Conservation (phyloP, 2,113 vertebrate species). For the Eulacestoma nigropectus region DNA sequence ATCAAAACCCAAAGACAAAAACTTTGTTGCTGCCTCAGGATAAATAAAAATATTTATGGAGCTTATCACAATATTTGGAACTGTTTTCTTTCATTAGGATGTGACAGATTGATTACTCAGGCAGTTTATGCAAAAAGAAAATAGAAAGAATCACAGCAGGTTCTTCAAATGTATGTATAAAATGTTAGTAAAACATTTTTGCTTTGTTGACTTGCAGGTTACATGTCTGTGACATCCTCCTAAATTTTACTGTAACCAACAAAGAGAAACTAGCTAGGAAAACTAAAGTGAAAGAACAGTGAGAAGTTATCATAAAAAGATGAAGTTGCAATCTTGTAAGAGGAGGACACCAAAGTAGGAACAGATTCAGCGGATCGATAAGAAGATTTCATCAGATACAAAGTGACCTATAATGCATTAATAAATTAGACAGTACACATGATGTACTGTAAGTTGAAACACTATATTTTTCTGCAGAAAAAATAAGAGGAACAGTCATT, state of each 20-base stretch:
- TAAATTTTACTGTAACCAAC: background rate
- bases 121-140: background rate
- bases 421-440: background rate
- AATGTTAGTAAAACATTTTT: background rate
- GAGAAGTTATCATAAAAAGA: background rate
- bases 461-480: background rate
- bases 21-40: background rate
- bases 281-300: background rate
- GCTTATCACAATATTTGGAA: background rate
- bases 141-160: background rate
- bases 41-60: background rate
- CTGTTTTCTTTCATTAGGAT: background rate
- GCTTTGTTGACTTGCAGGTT: background rate
- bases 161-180: background rate
- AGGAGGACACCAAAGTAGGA: background rate
- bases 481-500: background rate
- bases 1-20: background rate
- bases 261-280: background rate
- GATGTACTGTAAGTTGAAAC: background rate
- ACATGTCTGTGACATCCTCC: background rate
- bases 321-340: background rate
- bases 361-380: background rate
- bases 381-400: background rate
- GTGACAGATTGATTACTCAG: background rate
- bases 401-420: background rate